phyloP scores from a whole-genome alignment of 2,797 vertebrate genomes.

The Periparus ater region DNA sequence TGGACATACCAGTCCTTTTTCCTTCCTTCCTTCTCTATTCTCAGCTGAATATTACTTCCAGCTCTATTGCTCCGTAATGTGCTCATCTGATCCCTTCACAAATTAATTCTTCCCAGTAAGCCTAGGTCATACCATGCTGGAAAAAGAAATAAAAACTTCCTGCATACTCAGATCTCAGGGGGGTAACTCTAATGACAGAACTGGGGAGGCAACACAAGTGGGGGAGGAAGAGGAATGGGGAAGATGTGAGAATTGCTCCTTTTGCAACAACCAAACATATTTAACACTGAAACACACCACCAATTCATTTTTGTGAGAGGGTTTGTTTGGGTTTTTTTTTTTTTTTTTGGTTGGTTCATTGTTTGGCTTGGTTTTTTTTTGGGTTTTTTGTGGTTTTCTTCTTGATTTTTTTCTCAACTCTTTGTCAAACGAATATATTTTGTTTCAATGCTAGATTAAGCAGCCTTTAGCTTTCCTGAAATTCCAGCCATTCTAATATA shows the following conservation, averaged over 20 bases:
- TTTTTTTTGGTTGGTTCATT: neutral
- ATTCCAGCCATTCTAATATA: neutral
- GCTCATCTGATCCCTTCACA: neutral
- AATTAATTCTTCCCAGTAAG: neutral
- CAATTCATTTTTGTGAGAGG: neutral
- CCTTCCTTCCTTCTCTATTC: neutral
- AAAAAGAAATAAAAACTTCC: neutral
- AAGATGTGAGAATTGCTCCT: neutral
- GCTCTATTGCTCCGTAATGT: neutral
- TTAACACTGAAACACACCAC: neutral
- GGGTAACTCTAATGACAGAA: neutral
- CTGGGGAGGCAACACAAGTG: neutral
- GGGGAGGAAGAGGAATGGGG: neutral
- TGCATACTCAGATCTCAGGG: neutral
- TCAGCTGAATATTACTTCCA: neutral
- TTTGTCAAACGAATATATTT: neutral
- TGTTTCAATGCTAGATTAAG: neutral
- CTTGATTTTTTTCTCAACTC: neutral
- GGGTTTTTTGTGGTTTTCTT: rapidly evolving
- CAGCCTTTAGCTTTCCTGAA: neutral
- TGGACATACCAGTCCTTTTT: neutral
- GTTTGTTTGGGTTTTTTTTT: neutral
- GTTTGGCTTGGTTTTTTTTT: neutral
- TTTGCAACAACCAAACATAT: neutral
- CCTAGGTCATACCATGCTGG: neutral